Base-by-base conservation (phyloP, 92 coral and sea anemone species). In the Siderastrea siderea region DNA sequence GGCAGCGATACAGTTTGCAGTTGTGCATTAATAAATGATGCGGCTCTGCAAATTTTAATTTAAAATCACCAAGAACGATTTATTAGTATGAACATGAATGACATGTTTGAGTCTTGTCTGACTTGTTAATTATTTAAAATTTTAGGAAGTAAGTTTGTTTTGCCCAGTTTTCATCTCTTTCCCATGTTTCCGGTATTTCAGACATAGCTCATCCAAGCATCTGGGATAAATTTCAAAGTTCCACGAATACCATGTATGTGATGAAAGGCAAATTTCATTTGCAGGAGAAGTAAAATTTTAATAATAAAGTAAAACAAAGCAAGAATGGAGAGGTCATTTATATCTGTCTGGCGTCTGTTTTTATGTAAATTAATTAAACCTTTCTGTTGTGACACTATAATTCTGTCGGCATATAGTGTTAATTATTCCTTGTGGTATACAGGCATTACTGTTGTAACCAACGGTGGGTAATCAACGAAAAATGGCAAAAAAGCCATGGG, bases 401-500 rank as follows among this genome's bases (percentile, higher is more conserved):
- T 67, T 53, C 57, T 44, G 44, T 11, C 45, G 12, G 48, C 3
- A 5, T 10, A 61, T 61, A 48, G 44, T 50, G 84, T 43, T 63
- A 13, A 44, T 5, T 44, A 47, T 62, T 79, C 16, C 17, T 48
- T 12, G 38, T 63, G 48, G 2, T 26, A 47, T 12, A 7, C 47
- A 57, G 71, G 47, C 83, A 44, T 12, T 11, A n/a, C 8, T 1
- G 13, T 68, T 13, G 43, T 43, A 69, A 8, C 52, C n/a, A 47
- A 45, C n/a, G n/a, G 74, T 1, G 58, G 58, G 11, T 7, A 16
- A 61, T 43, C 5, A 8, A 17, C 14, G 65, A 44, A 84, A 26
- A 52, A 95, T 95, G 98, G 91, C 98, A 52, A 95, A 91, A 53
- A 94, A 97, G 67, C 94, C 99, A 0, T 97, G 98, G 99, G 99